phyloP scores from a whole-genome alignment of 2,797 vertebrate species.

The Dendrocincla tyrannina region DNA sequence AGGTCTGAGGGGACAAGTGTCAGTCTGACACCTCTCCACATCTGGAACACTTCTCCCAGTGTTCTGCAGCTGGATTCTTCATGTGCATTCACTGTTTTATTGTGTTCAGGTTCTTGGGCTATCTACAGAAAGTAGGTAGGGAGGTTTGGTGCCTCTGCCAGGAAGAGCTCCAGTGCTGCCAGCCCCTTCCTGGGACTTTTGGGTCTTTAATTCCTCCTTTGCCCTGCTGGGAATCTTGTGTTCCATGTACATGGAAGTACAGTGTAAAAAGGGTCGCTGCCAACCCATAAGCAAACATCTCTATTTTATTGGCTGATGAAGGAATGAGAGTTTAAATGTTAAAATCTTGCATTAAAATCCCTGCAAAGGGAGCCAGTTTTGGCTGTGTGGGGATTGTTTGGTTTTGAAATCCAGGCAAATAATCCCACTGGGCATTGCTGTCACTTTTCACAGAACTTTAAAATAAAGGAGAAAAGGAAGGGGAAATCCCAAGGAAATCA shows the following conservation, averaged over 20 bases:
- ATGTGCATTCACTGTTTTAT: too few species aligned
- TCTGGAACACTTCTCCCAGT: too few species aligned
- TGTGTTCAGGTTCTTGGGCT: neutral
- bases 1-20: neutral
- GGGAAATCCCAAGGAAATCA: neutral
- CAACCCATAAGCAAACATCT: accelerated
- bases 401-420: neutral
- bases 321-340: neutral
- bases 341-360: neutral
- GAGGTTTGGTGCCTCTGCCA: neutral
- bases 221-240: neutral
- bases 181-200: neutral
- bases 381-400: neutral
- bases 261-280: neutral
- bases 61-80: too few species aligned
- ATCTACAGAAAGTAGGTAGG: neutral
- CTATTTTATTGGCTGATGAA: neutral
- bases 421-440: neutral
- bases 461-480: neutral
- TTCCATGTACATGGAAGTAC: neutral
- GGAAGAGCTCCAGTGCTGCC: neutral
- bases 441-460: neutral
- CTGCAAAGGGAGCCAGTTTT: neutral
- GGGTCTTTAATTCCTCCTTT: neutral
- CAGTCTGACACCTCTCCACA: too few species aligned